A percentile compares a stretch with the other conserved stretches of the same genome.
Evolutionary conservation across 2,888 invertebrate genomes (phyloP).

Genomic region (Phlogophora meticulosa): DNA sequence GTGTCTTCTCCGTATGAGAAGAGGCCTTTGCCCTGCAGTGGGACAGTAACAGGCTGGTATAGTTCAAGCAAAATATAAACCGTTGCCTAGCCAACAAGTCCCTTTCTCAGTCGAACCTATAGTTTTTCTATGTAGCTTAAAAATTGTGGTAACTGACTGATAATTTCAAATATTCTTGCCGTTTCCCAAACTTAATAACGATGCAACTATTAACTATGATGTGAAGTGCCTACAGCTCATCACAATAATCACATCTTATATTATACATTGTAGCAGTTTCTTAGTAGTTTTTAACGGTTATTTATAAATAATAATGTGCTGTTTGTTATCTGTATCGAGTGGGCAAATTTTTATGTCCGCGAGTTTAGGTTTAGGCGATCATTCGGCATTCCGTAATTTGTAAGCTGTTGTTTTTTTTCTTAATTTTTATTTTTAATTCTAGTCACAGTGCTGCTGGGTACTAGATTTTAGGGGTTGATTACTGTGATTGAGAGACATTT

Average conservation of each 20-base stretch:
- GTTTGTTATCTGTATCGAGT: constrained; percentile 45
- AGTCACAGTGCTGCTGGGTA: constrained; percentile 86
- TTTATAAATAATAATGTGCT: constrained; percentile 52
- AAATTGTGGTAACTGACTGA: constrained; percentile 45
- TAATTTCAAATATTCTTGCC: constrained; percentile 39
- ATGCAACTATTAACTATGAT: constrained; percentile 11
- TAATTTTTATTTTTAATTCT: constrained; percentile 79
- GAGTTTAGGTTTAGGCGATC: constrained; percentile 65
- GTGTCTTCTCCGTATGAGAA: too few relatives aligned
- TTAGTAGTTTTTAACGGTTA: constrained; percentile 55
- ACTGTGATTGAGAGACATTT: constrained; percentile 31
- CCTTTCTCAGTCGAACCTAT: constrained; percentile 23
- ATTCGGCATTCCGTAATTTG: constrained; percentile 71
- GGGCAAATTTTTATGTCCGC: constrained; percentile 71
- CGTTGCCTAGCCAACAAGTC: not conserved
- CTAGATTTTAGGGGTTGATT: constrained; percentile 74
- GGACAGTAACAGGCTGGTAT: too few relatives aligned
- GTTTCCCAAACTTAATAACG: constrained; percentile 34
- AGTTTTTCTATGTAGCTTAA: constrained; percentile 28
- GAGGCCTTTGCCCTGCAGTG: too few relatives aligned
- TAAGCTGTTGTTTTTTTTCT: constrained; percentile 61
- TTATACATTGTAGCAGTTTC: constrained; percentile 54
- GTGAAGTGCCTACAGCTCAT: constrained; percentile 59
- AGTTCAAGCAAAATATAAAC: not conserved
- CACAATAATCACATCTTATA: constrained; percentile 47